Conservation (phyloP, 2,113 vertebrate genomes). For the Pteruthius melanotis region DNA sequence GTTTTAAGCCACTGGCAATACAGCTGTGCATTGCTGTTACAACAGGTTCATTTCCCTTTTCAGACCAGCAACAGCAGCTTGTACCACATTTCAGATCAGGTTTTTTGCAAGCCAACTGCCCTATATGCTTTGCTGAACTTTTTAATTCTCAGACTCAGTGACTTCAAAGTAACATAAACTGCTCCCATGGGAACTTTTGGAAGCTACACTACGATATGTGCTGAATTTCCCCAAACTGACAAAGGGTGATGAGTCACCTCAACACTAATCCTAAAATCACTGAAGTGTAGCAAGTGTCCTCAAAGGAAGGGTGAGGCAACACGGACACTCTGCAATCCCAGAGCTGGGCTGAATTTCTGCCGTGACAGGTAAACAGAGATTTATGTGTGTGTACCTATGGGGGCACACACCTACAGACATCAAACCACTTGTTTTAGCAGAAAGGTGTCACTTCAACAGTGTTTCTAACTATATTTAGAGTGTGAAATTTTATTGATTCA, state of each 20-base stretch:
- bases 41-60: background rate
- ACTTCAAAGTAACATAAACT: background rate
- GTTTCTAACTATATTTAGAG: background rate
- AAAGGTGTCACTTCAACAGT: background rate
- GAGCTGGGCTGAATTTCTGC: background rate
- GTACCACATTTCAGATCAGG: background rate
- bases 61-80: background rate
- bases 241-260: background rate
- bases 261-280: background rate
- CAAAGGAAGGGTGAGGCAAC: background rate
- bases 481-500: background rate
- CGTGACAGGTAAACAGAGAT: fast-evolving
- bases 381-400: background rate
- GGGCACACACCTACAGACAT: fast-evolving
- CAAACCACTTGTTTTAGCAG: background rate
- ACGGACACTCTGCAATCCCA: fast-evolving
- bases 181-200: background rate
- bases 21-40: background rate
- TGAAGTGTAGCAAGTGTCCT: background rate
- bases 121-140: background rate
- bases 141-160: background rate
- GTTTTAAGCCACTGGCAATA: background rate
- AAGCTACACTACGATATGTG: fast-evolving
- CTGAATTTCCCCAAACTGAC: background rate
- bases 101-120: background rate